phyloP scores from a whole-genome alignment of 2,113 vertebrate species.

The Penelope pileata region DNA sequence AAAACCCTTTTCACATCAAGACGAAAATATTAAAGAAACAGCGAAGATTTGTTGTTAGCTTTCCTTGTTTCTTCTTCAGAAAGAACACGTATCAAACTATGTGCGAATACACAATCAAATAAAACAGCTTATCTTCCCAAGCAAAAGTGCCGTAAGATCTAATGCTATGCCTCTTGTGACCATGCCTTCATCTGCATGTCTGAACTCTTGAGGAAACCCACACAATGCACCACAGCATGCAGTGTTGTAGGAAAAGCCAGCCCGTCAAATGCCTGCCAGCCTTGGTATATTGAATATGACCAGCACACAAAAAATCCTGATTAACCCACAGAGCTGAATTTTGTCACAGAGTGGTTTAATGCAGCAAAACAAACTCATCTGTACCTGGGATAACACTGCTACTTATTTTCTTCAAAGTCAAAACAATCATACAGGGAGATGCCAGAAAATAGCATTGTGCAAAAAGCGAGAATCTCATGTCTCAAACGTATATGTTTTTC shows the following conservation, averaged over 20 bases:
- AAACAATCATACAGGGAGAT: not conserved
- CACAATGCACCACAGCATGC: not conserved
- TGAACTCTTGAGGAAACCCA: not conserved
- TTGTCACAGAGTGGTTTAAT: not conserved
- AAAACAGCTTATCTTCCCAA: not conserved
- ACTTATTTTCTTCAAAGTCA: not conserved
- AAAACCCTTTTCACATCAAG: not conserved
- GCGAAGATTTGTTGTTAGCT: not conserved
- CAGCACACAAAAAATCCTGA: not conserved
- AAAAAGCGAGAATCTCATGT: not conserved
- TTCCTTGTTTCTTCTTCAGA: not conserved
- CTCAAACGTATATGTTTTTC: not conserved
- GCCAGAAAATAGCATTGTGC: not conserved
- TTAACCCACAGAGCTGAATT: not conserved
- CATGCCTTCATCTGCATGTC: not conserved
- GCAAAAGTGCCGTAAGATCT: not conserved
- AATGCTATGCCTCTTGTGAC: not conserved
- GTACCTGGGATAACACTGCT: not conserved
- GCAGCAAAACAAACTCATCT: not conserved
- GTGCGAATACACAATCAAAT: not conserved
- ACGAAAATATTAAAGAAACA: not conserved
- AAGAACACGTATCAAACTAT: not conserved
- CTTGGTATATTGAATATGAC: not conserved
- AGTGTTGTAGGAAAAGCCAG: not conserved
- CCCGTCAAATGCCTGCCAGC: not conserved